Percentiles rank a stretch among this genome's conserved stretches.
phyloP scores from a whole-genome alignment of 2,113 vertebrate species.

The Neolamprologus ventralis region DNA sequence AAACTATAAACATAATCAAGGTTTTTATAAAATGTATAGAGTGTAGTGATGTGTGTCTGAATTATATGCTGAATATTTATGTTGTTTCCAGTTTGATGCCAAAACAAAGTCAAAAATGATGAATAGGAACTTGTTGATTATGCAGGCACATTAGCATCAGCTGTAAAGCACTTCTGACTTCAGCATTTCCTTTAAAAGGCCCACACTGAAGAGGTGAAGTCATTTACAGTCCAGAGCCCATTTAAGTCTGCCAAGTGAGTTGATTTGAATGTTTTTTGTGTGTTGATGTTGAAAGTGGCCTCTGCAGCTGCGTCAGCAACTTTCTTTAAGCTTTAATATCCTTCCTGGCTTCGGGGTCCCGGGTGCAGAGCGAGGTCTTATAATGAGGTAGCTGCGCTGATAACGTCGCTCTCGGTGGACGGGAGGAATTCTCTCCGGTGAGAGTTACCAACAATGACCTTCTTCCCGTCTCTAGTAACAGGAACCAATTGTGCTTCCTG shows the following conservation, averaged over 20 bases:
- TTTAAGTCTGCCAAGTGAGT: neutral
- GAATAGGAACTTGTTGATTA: neutral
- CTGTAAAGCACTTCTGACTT: neutral
- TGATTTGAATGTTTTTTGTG: slow-evolving; percentile 9
- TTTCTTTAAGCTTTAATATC: slow-evolving; percentile 48
- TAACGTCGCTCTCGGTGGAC: neutral
- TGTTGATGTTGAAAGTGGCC: slow-evolving; percentile 1
- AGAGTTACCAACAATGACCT: slow-evolving; percentile 17
- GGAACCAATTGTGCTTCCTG: neutral
- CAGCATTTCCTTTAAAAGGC: neutral
- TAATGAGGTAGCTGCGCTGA: slow-evolving; percentile 20
- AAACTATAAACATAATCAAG: neutral
- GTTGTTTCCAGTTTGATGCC: neutral
- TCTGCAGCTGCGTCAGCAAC: slow-evolving; percentile 27
- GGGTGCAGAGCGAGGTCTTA: slow-evolving; percentile 3
- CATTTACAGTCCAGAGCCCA: neutral
- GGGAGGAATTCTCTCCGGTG: neutral
- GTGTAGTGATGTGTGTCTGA: neutral
- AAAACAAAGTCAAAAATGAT: neutral
- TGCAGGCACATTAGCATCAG: neutral
- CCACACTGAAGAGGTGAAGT: neutral
- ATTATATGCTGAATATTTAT: neutral
- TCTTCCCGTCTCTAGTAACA: slow-evolving; percentile 7
- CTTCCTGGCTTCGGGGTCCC: neutral
- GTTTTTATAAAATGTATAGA: neutral